phyloP scores from a whole-genome alignment of 2,797 vertebrate species.

The Tauraco hartlaubi region DNA sequence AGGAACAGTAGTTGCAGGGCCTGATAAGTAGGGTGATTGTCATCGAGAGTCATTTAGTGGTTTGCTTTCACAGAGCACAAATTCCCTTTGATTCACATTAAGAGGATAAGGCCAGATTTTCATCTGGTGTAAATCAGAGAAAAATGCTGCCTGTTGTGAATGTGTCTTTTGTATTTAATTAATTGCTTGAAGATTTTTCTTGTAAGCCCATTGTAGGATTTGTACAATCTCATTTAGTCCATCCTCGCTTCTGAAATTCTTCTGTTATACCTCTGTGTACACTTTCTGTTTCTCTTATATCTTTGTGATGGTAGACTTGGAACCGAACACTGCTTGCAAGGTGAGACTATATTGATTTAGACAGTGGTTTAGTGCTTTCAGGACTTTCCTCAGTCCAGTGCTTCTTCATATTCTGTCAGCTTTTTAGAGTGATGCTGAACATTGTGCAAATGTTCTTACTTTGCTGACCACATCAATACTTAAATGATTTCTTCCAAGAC shows the following conservation, averaged over 20 bases:
- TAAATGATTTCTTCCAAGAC: background rate
- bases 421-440: background rate
- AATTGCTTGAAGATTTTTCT: slow-evolving; percentile 23
- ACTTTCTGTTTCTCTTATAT: background rate
- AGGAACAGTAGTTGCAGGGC: background rate
- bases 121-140: background rate
- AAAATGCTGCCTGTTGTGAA: background rate
- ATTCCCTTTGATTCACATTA: background rate
- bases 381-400: background rate
- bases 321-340: background rate
- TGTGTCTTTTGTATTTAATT: slow-evolving; percentile 25
- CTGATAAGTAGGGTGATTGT: slow-evolving; percentile 11
- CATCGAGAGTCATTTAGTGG: background rate
- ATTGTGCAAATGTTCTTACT: background rate
- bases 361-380: background rate
- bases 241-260: slow-evolving; percentile 4
- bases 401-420: background rate
- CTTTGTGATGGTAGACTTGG: background rate
- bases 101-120: slow-evolving; percentile 8
- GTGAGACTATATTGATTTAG: background rate
- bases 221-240: slow-evolving; percentile 15
- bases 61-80: slow-evolving; percentile 2
- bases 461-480: background rate
- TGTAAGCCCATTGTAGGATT: slow-evolving; percentile 32
- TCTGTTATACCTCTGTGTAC: background rate